A percentile compares a stretch with the other conserved stretches of the same genome.
Evolutionary conservation across 1,140 invertebrate genomes (phyloP).

Genomic region (Drosophila prosaltans): DNA sequence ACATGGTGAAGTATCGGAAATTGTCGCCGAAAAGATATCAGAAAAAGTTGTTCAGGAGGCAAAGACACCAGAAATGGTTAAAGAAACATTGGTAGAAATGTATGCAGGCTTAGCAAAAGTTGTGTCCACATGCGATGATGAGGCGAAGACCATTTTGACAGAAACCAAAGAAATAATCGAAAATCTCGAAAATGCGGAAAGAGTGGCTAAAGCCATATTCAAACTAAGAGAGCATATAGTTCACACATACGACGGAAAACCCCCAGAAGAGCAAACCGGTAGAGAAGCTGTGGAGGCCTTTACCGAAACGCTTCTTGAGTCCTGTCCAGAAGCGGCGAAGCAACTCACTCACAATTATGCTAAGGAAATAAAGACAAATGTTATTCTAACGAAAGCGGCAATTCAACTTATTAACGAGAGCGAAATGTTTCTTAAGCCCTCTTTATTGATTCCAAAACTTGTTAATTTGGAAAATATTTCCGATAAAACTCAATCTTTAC

Average conservation of each 20-base stretch:
- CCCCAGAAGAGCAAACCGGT: conserved; percentile 22
- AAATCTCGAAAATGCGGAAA: conserved; percentile 36
- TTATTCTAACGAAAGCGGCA: conserved; percentile 56
- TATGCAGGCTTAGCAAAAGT: conserved; percentile 12
- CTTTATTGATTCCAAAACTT: conserved; percentile 55
- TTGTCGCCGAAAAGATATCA: conserved; percentile 26
- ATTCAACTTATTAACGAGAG: conserved; percentile 53
- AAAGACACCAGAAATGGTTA: not conserved
- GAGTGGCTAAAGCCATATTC: conserved; percentile 59
- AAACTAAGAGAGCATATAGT: conserved; percentile 73
- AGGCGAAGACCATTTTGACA: conserved; percentile 16
- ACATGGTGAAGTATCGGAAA: conserved; percentile 44
- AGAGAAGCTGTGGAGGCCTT: conserved; percentile 51
- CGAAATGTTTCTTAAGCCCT: conserved; percentile 55
- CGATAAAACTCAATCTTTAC: conserved; percentile 37
- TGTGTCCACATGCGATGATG: conserved; percentile 10
- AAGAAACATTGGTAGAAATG: not conserved
- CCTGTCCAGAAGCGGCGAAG: conserved; percentile 41
- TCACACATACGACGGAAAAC: conserved; percentile 68
- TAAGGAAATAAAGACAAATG: conserved; percentile 54
- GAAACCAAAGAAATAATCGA: conserved; percentile 46
- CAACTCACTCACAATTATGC: conserved; percentile 47
- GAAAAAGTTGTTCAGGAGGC: conserved; percentile 18
- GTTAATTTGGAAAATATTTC: conserved; percentile 55
- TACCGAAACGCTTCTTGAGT: conserved; percentile 51